These are phyloP conservation scores for Vollenhovia emeryi DNA, from an alignment of 1,140 invertebrate species.

Conservation along the genomic window DNA sequence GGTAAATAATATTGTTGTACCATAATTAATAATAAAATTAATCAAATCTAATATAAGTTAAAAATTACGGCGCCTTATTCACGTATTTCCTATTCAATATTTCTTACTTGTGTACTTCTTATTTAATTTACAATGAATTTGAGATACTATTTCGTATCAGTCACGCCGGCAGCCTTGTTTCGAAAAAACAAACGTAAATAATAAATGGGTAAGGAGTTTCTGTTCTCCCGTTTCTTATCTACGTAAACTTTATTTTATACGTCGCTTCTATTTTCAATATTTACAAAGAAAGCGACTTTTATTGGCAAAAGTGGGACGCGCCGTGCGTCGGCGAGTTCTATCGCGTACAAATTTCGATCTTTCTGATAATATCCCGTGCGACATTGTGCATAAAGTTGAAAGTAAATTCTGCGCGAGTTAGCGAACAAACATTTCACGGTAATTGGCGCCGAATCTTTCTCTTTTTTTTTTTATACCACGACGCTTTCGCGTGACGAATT, in stretches of 20 bases:
- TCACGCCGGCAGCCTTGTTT: background rate
- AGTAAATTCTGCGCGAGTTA: conserved; percentile 13
- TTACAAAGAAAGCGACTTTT: conserved; percentile 26
- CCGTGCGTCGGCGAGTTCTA: background rate
- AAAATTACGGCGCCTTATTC: background rate
- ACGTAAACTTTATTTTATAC: background rate
- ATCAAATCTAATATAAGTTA: background rate
- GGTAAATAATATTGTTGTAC: background rate
- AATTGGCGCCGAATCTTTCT: conserved; percentile 8
- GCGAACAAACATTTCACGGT: background rate
- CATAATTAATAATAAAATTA: background rate
- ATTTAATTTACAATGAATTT: background rate
- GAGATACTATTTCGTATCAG: background rate
- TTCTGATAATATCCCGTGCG: conserved; percentile 8
- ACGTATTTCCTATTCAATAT: no score
- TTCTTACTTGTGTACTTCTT: no score
- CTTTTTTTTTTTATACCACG: background rate
- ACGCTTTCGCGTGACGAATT: background rate
- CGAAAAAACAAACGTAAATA: background rate
- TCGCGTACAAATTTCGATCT: background rate
- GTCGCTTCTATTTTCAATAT: background rate
- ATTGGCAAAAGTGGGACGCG: conserved; percentile 27
- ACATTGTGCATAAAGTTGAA: background rate
- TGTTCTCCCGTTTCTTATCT: background rate
- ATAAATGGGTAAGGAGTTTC: conserved; percentile 7